Percentiles rank a stretch among this genome's conserved stretches.
Evolutionary conservation across 2,797 vertebrate genomes (phyloP).

Genomic region (Myiothlypis chrysogaster): DNA sequence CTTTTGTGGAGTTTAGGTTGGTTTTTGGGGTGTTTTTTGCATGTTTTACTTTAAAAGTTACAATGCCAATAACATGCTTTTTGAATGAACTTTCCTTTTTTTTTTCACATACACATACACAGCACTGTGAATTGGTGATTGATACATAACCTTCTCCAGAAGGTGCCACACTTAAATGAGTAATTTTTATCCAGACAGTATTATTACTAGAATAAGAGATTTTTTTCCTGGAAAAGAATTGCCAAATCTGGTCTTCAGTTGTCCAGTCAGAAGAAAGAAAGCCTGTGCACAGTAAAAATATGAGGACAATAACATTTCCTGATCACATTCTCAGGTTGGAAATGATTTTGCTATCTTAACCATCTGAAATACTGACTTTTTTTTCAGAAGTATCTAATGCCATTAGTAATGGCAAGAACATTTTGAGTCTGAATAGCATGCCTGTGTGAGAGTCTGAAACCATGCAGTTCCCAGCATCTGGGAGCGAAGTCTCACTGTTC

Average conservation of each 20-base stretch:
- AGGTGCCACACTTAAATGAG: neutral
- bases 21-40: neutral
- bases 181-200: neutral
- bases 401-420: neutral
- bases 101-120: neutral
- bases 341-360: neutral
- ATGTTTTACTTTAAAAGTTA: neutral
- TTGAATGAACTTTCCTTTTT: neutral
- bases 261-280: neutral
- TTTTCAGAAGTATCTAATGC: neutral
- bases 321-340: neutral
- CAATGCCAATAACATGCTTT: neutral
- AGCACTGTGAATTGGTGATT: neutral
- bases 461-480: conserved; percentile 8
- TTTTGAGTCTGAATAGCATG: neutral
- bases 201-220: neutral
- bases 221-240: neutral
- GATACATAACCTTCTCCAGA: neutral
- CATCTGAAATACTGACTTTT: neutral
- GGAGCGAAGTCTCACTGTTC: neutral
- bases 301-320: neutral
- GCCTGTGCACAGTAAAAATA: neutral
- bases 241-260: neutral
- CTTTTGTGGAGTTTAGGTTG: neutral
- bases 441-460: neutral